A percentile compares a stretch with the other conserved stretches of the same genome.
phyloP scores from a whole-genome alignment of 2,113 vertebrate species.

The Telmatochromis sp. region DNA sequence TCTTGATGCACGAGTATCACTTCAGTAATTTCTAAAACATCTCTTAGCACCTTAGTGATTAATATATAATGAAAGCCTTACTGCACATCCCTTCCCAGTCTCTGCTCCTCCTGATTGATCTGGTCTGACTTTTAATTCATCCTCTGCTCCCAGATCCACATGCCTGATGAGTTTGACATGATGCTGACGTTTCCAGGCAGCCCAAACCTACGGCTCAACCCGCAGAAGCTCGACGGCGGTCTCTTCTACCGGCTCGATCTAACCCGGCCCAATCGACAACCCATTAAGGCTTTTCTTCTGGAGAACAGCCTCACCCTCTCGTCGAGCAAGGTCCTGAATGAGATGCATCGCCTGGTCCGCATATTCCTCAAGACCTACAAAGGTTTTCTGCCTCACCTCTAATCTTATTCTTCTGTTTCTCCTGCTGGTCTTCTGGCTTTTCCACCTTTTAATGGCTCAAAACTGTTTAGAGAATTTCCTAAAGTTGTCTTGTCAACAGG shows the following conservation, averaged over 20 bases:
- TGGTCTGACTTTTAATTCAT: neutral
- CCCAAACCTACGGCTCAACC: neutral
- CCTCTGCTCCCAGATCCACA: constrained; percentile 39
- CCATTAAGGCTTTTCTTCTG: constrained; percentile 49
- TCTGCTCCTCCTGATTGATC: neutral
- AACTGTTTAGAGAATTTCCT: neutral
- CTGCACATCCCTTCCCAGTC: neutral
- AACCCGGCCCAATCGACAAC: neutral
- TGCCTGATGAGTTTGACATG: constrained; percentile 64
- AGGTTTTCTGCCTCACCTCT: constrained; percentile 24
- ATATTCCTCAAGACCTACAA: constrained; percentile 52
- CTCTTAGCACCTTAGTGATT: neutral
- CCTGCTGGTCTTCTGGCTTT: neutral
- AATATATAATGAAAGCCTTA: neutral
- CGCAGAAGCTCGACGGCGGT: constrained; percentile 18
- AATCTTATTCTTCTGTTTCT: neutral
- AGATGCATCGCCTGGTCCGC: constrained; percentile 44
- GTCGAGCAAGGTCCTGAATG: constrained; percentile 40
- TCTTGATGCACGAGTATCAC: neutral
- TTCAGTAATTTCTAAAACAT: neutral
- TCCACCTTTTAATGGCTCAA: neutral
- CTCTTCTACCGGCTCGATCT: constrained; percentile 58
- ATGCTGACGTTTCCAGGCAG: constrained; percentile 50
- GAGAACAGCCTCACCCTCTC: constrained; percentile 49
- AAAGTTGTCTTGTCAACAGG: neutral